Base-by-base conservation (phyloP, 2,888 invertebrate species). In the Cephus pulcher region DNA sequence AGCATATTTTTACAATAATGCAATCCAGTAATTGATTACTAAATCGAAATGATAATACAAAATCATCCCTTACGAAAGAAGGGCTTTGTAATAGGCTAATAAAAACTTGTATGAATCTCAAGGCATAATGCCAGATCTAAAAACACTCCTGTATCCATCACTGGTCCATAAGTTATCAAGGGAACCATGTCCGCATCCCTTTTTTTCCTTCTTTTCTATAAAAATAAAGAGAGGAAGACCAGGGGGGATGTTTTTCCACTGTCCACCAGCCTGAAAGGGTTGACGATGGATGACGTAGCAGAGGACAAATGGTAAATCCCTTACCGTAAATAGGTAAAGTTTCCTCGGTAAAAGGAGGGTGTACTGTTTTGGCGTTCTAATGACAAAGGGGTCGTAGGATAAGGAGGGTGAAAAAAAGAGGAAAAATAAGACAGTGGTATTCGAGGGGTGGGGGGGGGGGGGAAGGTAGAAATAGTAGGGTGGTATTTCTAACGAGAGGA, bases 401-500 rank as follows among this genome's bases (percentile, higher is more conserved):
- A 15, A 6, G 40, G 4, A 23, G 40, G 15, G 6, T 1, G 15
- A 9, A 23, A 6, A 40, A 40, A 23, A 23, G 23, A 56, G 15
- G 40, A 56, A 56, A 56, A 56, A 56, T 56, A 56, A 56, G 40
- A 23, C 40, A 15, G 15, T 40, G 15, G 15, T 56, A 56, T 56
- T 56, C 6, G 3, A 3, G 11, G 34, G 11, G 34, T 2, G 11
- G 35, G 11, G 40, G 40, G 40, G 40, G 30, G 30, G 0, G 30
- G 30, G 30, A 30, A 30, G 30, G 23, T 23, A 23, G 6, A 56
- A 56, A 35, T 30, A 34, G 74, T 33, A 74, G 35, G 12, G 34
- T 12, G 37, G 35, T 70, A 37, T 23, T 32, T 33, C n/a, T 33
- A 78, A 76, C 74, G 74, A 34, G 70, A 76, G 70, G 69, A 68